phyloP scores from a whole-genome alignment of 2,797 vertebrate species.

The Pseudomugil gertrudae region DNA sequence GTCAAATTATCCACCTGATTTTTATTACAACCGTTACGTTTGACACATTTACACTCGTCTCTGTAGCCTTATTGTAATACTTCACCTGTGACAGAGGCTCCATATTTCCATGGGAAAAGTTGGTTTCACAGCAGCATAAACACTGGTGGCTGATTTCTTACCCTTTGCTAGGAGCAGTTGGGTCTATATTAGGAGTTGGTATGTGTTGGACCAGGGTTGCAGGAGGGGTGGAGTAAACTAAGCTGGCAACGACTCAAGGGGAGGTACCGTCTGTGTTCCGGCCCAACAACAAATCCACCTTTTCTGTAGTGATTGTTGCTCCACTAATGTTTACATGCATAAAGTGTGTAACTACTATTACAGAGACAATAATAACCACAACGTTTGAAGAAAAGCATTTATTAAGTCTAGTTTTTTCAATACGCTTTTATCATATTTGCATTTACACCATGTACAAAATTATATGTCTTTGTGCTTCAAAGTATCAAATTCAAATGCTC shows the following conservation, averaged over 20 bases:
- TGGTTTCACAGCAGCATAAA: conserved; percentile 13
- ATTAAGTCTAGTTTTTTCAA: conserved; percentile 45
- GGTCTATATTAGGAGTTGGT: conserved; percentile 76
- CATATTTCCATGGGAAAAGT: conserved; percentile 48
- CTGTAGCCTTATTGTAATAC: neutral
- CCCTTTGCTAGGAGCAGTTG: conserved; percentile 46
- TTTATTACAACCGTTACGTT: too few relatives aligned
- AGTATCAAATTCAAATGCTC: conserved; percentile 58
- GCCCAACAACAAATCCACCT: conserved; percentile 20
- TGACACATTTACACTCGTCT: neutral
- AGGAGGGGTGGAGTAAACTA: conserved; percentile 18
- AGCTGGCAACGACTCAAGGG: conserved; percentile 30
- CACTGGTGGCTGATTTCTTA: conserved; percentile 24
- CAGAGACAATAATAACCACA: neutral
- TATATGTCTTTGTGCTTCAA: conserved; percentile 44
- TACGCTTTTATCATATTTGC: conserved; percentile 55
- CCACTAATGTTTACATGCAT: neutral
- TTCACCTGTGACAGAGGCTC: conserved; percentile 62
- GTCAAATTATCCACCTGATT: conserved; percentile 5
- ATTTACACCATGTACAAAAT: conserved; percentile 74
- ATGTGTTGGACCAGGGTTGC: conserved; percentile 38
- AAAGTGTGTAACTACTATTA: neutral
- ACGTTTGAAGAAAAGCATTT: conserved; percentile 55
- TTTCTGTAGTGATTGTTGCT: neutral
- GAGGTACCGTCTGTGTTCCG: conserved; percentile 29